These are phyloP conservation scores for Oncorhynchus kisutch DNA, from an alignment of 2,113 vertebrate genomes.

Conservation along the genomic window DNA sequence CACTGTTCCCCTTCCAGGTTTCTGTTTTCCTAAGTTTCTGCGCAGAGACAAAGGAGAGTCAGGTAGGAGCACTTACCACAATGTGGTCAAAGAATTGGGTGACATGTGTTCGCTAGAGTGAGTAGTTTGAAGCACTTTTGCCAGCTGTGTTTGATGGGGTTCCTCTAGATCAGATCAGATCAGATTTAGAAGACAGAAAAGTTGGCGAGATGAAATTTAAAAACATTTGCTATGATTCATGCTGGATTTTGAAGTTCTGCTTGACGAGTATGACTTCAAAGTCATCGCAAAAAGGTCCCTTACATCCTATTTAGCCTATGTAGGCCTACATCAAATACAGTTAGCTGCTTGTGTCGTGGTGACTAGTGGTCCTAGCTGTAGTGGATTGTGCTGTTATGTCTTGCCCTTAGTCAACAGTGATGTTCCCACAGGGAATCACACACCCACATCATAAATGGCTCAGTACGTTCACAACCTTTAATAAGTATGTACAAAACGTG, in stretches of 20 bases:
- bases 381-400: neutral
- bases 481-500: too few relatives aligned
- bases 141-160: conserved; percentile 19
- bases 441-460: neutral
- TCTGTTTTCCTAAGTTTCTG: conserved; percentile 19
- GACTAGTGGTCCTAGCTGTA: neutral
- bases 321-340: neutral
- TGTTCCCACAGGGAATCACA: neutral
- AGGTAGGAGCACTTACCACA: conserved; percentile 13
- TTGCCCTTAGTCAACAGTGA: neutral
- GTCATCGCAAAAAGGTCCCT: too few relatives aligned
- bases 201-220: neutral
- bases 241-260: neutral
- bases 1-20: conserved; percentile 15
- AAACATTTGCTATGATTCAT: neutral
- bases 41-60: conserved; percentile 1
- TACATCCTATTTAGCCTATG: neutral
- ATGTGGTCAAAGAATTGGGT: neutral
- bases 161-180: neutral
- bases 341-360: neutral
- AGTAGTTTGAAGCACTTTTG: neutral
- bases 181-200: neutral
- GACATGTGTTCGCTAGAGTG: too few relatives aligned
- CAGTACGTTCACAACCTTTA: neutral
- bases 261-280: too few relatives aligned